These are phyloP conservation scores for Myotis brandtii DNA, from an alignment of 2,113 vertebrate species.

Conservation along the genomic window DNA sequence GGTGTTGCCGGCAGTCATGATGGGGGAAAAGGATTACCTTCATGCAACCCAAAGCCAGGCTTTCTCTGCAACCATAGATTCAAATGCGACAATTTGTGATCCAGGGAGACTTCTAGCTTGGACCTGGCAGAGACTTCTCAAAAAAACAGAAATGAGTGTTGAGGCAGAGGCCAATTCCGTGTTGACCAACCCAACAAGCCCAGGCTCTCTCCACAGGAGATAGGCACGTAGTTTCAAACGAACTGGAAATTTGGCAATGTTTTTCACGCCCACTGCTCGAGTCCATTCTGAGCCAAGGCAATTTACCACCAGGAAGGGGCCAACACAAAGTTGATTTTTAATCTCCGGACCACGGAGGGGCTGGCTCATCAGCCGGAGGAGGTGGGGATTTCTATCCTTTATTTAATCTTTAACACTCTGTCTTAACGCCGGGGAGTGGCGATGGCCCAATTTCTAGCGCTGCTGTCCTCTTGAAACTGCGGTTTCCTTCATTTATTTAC, in stretches of 20 bases:
- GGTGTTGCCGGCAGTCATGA: neutral
- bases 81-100: neutral
- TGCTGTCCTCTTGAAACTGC: neutral
- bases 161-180: neutral
- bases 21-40: neutral
- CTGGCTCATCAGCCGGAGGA: neutral
- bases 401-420: neutral
- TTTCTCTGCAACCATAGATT: neutral
- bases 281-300: neutral
- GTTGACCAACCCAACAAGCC: neutral
- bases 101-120: neutral
- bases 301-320: neutral
- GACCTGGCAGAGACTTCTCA: neutral
- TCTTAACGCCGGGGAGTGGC: neutral
- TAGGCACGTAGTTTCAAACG: neutral
- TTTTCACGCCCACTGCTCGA: neutral
- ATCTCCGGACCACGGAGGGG: neutral
- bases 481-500: neutral
- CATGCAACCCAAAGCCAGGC: neutral
- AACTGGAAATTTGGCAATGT: neutral
- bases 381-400: neutral
- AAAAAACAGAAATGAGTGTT: neutral
- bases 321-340: slow-evolving; percentile 16
- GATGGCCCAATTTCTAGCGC: neutral
- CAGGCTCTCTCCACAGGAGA: neutral